These are phyloP conservation scores for Battus philenor DNA, from an alignment of 1,140 invertebrate species.

Conservation along the genomic window DNA sequence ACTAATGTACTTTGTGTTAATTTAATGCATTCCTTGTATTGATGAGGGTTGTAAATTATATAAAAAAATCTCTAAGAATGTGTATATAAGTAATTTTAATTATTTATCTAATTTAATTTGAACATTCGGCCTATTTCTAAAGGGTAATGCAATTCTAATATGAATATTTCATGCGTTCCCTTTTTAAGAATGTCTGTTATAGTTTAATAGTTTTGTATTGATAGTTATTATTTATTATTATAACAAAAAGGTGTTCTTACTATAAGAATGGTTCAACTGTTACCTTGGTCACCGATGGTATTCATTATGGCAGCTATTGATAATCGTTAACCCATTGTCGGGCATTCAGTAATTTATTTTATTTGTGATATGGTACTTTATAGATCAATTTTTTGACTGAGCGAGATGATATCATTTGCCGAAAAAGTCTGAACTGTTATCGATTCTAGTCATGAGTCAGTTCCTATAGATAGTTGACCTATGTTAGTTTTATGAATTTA, in stretches of 20 bases:
- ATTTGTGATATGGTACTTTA: slow-evolving; percentile 24
- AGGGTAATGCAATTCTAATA: slow-evolving; percentile 25
- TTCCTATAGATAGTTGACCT: slow-evolving; percentile 37
- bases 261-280: neutral
- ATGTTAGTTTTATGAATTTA: slow-evolving; percentile 20
- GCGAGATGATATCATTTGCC: slow-evolving; percentile 36
- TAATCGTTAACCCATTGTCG: slow-evolving; percentile 5
- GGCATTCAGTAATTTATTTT: slow-evolving; percentile 15
- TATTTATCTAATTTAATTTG: slow-evolving; percentile 44
- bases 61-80: slow-evolving; percentile 42
- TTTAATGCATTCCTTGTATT: slow-evolving; percentile 58
- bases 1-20: slow-evolving; percentile 45
- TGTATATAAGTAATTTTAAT: slow-evolving; percentile 52
- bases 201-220: slow-evolving; percentile 6
- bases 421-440: slow-evolving; percentile 45
- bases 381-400: slow-evolving; percentile 44
- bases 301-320: slow-evolving; percentile 33
- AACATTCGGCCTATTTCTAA: slow-evolving; percentile 57
- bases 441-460: slow-evolving; percentile 39
- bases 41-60: slow-evolving; percentile 64
- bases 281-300: slow-evolving; percentile 19
- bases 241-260: neutral
- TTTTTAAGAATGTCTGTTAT: neutral
- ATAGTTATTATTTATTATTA: slow-evolving; percentile 5
- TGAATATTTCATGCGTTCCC: neutral